Conservation (phyloP, 1,140 invertebrate species). For the Aphidius ervi region DNA sequence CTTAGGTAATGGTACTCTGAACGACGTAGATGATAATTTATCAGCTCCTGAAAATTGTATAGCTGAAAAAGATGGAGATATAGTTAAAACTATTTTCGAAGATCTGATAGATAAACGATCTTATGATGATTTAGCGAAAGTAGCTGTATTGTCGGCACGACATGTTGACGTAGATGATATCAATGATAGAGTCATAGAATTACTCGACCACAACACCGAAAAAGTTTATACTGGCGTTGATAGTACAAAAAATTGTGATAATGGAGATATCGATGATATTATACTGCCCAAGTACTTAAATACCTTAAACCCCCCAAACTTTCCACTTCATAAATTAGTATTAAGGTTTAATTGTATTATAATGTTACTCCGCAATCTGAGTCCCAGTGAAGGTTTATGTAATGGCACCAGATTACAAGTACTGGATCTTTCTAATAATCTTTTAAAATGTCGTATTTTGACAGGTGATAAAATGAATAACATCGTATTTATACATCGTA, state of each 20-base stretch:
- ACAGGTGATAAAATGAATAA: conserved; percentile 15
- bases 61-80: not conserved
- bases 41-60: conserved; percentile 11
- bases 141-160: conserved; percentile 17
- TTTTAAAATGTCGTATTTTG: not conserved
- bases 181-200: conserved; percentile 16
- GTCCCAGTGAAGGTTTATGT: conserved; percentile 14
- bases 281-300: conserved; percentile 19
- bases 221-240: not conserved
- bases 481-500: conserved; percentile 15
- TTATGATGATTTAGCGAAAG: conserved; percentile 9
- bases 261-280: not conserved
- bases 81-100: conserved; percentile 12
- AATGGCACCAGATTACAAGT: conserved; percentile 24
- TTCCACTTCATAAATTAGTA: conserved; percentile 12
- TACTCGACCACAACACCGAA: conserved; percentile 9
- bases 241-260: no score
- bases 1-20: conserved; percentile 18
- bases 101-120: not conserved
- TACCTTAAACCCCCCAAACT: conserved; percentile 1
- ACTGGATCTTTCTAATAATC: conserved; percentile 22
- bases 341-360: conserved; percentile 10
- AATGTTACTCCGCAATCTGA: conserved; percentile 12
- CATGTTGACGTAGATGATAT: conserved; percentile 21
- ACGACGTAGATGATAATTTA: conserved; percentile 13